Conservation (phyloP, 2,113 vertebrate species). For the Rhynchomys soricoides region DNA sequence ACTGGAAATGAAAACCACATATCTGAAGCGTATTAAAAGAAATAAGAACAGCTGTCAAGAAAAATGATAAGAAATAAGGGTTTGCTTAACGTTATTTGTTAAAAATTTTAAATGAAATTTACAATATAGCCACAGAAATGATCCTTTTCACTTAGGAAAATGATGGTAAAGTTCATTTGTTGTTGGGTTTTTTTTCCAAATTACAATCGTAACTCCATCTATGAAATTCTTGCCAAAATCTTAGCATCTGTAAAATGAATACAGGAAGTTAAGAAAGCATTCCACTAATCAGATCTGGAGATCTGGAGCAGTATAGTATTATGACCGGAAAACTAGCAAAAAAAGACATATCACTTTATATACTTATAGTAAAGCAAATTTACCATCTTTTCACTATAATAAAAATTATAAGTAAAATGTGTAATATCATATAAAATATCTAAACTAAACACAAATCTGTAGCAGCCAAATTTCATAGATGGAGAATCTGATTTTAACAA, state of each 20-base stretch:
- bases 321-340: not conserved
- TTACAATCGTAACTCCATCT: not conserved
- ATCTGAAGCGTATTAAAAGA: not conserved
- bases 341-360: not conserved
- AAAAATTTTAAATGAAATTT: not conserved
- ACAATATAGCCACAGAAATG: not conserved
- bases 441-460: not conserved
- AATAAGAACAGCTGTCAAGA: not conserved
- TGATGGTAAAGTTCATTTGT: not conserved
- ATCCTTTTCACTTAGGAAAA: not conserved
- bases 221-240: not conserved
- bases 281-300: not conserved
- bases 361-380: not conserved
- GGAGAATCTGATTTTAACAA: not conserved
- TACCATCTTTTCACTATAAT: not conserved
- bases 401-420: not conserved
- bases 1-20: not conserved
- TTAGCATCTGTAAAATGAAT: not conserved
- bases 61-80: not conserved
- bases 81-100: not conserved
- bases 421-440: not conserved
- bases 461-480: not conserved
- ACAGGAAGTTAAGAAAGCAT: not conserved
- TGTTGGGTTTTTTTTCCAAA: no score
- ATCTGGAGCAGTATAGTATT: not conserved